Base-by-base conservation (phyloP, 2,888 invertebrate genomes). In the Heliconius ethilla region DNA sequence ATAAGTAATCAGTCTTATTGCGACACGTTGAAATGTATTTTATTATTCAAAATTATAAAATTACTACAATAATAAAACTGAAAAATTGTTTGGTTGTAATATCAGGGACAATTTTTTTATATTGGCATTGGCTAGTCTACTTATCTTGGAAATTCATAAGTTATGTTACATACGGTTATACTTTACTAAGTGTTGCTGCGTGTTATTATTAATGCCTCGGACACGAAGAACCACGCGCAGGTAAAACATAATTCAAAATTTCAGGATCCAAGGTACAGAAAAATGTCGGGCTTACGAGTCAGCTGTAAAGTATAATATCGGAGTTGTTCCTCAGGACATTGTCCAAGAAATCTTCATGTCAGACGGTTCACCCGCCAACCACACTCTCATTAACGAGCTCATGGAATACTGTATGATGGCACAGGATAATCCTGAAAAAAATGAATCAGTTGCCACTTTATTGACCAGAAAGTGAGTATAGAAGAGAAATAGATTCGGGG, bases 201-300 rank as follows among this genome's bases (percentile, higher is more conserved):
- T 33, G 33, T 33, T 0, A 33, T 33, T 33, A 33, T 33, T 33
- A 51, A 51, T 22, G 7, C 51, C 51, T 7, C 51, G 51, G 7
- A 51, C 18, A 51, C 51, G 22, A 22, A 51, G 18, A 51, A 3
- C 7, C 7, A 51, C 18, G 7, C 7, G 51, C 22, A 51, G 51
- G 51, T 51, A 51, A 51, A 51, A 51, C 51, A n/a, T 59, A 59
- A 9, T 59, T 59, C n/a, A 10, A 3, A n/a, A 59, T 70, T 22
- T 40, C 82, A 92, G 93, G 93, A 91, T 93, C 65, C 93, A 93
- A 5, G 70, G 70, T 5, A 70, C 70, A 1, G 51, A 70, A 10
- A 51, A 51, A 27, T 29, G 29, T 18, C 70, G 45, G 29, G 11
- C 22, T 29, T 70, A 70, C 40, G 70, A 70, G 9, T 11, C 70